phyloP scores from a whole-genome alignment of 2,797 vertebrate species.

The Carduelis carduelis region DNA sequence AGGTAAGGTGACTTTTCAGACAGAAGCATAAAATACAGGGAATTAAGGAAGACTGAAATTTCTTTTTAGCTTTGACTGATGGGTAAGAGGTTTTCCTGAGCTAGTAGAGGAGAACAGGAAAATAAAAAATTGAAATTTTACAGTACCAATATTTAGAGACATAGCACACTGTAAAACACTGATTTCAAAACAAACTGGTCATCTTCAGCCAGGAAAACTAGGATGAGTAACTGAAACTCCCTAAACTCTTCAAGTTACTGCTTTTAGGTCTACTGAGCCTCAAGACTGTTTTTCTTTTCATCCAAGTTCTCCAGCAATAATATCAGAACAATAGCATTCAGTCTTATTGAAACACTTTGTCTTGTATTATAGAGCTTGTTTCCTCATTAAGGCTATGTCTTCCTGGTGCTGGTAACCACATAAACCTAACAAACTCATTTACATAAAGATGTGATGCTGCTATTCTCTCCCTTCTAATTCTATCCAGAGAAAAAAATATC shows the following conservation, averaged over 20 bases:
- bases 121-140: background rate
- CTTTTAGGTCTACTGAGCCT: background rate
- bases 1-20: background rate
- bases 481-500: conserved; percentile 40
- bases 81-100: background rate
- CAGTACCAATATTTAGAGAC: background rate
- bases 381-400: conserved; percentile 25
- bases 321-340: background rate
- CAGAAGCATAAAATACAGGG: background rate
- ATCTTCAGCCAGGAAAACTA: background rate
- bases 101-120: background rate
- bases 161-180: background rate
- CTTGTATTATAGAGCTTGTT: background rate
- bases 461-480: background rate
- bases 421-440: conserved; percentile 51
- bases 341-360: conserved; percentile 7
- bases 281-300: background rate
- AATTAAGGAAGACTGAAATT: background rate
- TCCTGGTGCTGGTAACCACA: conserved; percentile 12
- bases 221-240: background rate
- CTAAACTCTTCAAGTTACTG: background rate
- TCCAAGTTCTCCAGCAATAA: background rate
- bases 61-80: background rate
- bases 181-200: background rate
- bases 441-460: conserved; percentile 15